Percentiles rank a stretch among this genome's conserved stretches.
Conservation (phyloP, 2,888 invertebrate genomes). For the Tineola bisselliella region DNA sequence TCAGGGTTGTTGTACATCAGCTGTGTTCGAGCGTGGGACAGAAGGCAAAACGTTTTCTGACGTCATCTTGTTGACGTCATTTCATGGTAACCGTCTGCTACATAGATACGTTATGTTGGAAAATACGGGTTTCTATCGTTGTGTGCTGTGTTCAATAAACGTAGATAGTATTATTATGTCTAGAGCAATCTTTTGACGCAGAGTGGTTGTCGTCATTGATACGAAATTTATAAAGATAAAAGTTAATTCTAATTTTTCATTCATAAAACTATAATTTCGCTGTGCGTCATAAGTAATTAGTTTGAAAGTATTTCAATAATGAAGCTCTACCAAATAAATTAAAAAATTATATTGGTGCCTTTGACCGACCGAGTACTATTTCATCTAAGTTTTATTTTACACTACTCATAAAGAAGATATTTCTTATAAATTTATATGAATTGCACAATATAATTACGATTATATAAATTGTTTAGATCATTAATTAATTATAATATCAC, state of each 20-base stretch:
- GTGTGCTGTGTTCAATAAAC: background rate
- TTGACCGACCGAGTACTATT: too few species aligned
- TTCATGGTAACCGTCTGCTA: constrained; percentile 13
- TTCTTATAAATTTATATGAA: too few species aligned
- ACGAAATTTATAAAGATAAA: background rate
- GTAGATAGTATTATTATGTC: too few species aligned
- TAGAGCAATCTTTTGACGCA: background rate
- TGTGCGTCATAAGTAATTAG: background rate
- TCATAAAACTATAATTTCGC: background rate
- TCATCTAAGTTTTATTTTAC: too few species aligned
- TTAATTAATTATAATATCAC: background rate
- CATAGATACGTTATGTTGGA: background rate
- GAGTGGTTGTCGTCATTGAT: background rate
- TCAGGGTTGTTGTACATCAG: background rate
- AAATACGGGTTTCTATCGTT: background rate
- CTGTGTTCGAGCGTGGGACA: constrained; percentile 16
- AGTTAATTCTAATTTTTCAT: background rate
- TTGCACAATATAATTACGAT: too few species aligned
- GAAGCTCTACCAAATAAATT: background rate
- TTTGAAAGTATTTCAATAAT: background rate
- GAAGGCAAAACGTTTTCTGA: constrained; percentile 20
- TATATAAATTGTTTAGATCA: background rate
- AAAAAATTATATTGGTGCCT: too few species aligned
- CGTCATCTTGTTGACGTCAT: constrained; percentile 37
- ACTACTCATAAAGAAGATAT: too few species aligned